phyloP scores from a whole-genome alignment of 2,888 invertebrate species.

The Amaurobius ferox region DNA sequence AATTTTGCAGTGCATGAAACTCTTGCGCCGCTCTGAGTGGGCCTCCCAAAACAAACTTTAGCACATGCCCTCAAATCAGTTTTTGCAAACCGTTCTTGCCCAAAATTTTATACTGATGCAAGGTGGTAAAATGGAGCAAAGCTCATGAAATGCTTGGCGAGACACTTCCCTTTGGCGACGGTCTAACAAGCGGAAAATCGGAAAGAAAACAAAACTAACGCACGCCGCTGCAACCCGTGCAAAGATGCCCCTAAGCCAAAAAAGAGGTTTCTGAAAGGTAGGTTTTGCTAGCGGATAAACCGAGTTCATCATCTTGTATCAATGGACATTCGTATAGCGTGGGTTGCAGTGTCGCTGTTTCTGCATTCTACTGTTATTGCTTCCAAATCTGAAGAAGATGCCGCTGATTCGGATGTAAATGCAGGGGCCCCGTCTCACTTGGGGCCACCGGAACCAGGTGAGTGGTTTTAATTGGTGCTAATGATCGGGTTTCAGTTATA shows the following conservation, averaged over 20 bases:
- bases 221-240: not conserved
- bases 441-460: slow-evolving; percentile 52
- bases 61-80: too few species aligned
- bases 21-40: too few species aligned
- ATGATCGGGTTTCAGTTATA: not conserved
- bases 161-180: not conserved
- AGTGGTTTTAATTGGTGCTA: not conserved
- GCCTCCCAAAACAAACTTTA: too few species aligned
- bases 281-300: not conserved
- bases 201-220: not conserved
- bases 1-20: too few species aligned
- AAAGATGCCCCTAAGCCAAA: slow-evolving; percentile 1
- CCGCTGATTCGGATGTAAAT: slow-evolving; percentile 26
- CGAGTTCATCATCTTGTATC: not conserved
- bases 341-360: not conserved
- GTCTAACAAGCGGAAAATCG: not conserved
- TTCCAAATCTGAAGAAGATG: slow-evolving; percentile 38
- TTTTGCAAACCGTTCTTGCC: too few species aligned
- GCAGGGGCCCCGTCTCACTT: slow-evolving; percentile 27
- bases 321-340: slow-evolving; percentile 41
- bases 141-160: not conserved
- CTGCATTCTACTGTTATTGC: not conserved
- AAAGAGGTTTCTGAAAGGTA: not conserved
- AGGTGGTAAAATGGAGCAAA: too few species aligned
- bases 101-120: too few species aligned